These are phyloP conservation scores for Lepidurus couesii DNA, from an alignment of 1,140 invertebrate species.

Conservation along the genomic window DNA sequence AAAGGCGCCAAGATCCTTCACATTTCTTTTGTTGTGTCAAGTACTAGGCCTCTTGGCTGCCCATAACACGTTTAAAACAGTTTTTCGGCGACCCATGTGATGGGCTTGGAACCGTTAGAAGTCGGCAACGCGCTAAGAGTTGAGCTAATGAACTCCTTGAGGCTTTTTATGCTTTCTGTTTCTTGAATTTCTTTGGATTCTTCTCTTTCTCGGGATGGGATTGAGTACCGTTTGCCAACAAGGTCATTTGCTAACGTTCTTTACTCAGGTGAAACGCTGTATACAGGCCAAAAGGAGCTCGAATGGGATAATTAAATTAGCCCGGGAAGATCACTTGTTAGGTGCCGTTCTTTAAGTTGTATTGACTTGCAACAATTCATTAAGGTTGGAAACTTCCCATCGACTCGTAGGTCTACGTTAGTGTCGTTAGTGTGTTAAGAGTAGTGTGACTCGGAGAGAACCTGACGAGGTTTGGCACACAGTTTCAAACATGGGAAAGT, in stretches of 20 bases:
- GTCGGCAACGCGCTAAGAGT: not conserved
- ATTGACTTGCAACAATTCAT: not conserved
- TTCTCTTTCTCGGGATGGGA: not conserved
- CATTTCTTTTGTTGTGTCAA: not conserved
- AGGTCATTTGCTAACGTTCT: not conserved
- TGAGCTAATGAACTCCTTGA: constrained; percentile 8
- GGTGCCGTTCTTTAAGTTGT: not conserved
- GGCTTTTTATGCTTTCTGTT: not conserved
- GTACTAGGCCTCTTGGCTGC: constrained; percentile 10
- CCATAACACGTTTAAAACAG: not conserved
- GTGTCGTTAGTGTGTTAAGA: not conserved
- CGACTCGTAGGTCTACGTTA: not conserved
- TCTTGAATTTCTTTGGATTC: not conserved
- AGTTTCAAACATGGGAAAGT: constrained; percentile 1
- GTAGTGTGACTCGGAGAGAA: too few relatives aligned
- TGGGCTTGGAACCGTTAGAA: not conserved
- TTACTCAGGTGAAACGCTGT: not conserved
- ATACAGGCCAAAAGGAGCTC: not conserved
- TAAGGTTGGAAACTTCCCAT: not conserved
- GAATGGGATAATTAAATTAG: not conserved
- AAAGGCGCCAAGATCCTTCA: not conserved
- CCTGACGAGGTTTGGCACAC: not conserved
- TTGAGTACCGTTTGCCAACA: not conserved
- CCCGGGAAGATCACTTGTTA: not conserved
- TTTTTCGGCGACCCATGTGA: not conserved